Base-by-base conservation (phyloP, 2,113 vertebrate genomes). In the Spea multiplicata region DNA sequence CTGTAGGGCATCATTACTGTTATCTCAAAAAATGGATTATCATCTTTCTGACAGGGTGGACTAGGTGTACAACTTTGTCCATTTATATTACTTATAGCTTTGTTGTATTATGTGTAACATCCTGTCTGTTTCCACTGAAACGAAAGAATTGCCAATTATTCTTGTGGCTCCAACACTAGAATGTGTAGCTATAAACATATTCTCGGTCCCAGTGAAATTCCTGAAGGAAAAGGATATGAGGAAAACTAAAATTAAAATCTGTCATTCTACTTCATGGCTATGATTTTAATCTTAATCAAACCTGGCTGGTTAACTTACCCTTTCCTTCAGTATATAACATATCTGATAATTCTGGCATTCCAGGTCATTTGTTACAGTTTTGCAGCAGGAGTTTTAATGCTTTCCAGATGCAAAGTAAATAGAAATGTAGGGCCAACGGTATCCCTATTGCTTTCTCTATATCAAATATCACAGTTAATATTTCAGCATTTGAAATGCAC, bases 221-320 rank as follows among this genome's bases (percentile, higher is more conserved):
- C 7, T 9, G 44, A 75, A 50, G 4, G 50, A 48, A 48, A 49
- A 57, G 55, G 12, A 12, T 47, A 62, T 6, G 47, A 77, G 55
- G 53, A 70, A 77, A 70, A 77, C 14, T 48, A 77, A 49, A 69
- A 62, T 47, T 71, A 52, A 50, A 30, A 68, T 45, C 47, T 64
- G 67, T 78, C 76, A 71, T 62, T 71, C 70, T 30, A 30, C 49
- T 71, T 65, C n/a, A 67, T 50, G 44, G 13, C 8, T 50, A 8
- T 76, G 30, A 69, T 69, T 69, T 44, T 62, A 77, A 77, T 77
- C 66, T 78, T 52, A 78, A 71, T 71, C 12, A 69, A 71, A 77
- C 6, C 75, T 62, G 57, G 46, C 75, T 78, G 67, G 48, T 46
- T 50, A n/a, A 71, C 59, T 44, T 78, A 66, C 62, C 66, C 46